Evolutionary conservation across 2,888 invertebrate genomes (phyloP), one percentile per base, ranked within the genome.

Genomic region (Epinotia ramella): DNA sequence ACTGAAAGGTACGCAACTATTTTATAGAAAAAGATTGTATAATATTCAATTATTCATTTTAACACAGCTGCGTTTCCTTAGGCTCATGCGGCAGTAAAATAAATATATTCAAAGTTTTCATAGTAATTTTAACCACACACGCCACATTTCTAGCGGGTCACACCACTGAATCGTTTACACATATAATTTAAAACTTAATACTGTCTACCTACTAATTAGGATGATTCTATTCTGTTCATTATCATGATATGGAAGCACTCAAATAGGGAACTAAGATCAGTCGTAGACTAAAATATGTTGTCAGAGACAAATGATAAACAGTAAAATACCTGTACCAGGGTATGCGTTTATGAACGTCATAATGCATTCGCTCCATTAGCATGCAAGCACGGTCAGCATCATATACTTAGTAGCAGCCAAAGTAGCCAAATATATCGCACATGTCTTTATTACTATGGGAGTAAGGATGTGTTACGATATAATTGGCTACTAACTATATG

Each of bases 171-270:
- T 49, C 33, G 9, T 60, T 75, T 56, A 53, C 60, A 16, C n/a
- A 71, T 71, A 75, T 71, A 71, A 75, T 70, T 66, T 75, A 63
- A 75, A 71, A 75, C 70, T 71, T 75, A 75, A 75, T 75, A 75
- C 75, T 75, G 75, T 71, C 75, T 75, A 69, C 74, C 64, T 69
- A 66, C 70, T 66, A 71, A 71, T 40, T 65, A 65, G 59, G 53
- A 60, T 40, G 49, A 49, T 59, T 64, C 69, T 74, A 69, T 69
- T 74, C 64, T 63, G 74, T 49, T 69, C 28, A 20, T 72, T 62
- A 18, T 57, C 16, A 2, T 40, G 12, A 46, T 24, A 60, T 75
- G 75, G 75, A 75, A 75, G 75, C 75, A 75, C 65, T 71, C 53
- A 66, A 53, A 60, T 56, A 24, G 59, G 53, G 49, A 70, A 74